These are phyloP conservation scores for Struthio camelus DNA, from an alignment of 2,113 vertebrate genomes.

Conservation along the genomic window DNA sequence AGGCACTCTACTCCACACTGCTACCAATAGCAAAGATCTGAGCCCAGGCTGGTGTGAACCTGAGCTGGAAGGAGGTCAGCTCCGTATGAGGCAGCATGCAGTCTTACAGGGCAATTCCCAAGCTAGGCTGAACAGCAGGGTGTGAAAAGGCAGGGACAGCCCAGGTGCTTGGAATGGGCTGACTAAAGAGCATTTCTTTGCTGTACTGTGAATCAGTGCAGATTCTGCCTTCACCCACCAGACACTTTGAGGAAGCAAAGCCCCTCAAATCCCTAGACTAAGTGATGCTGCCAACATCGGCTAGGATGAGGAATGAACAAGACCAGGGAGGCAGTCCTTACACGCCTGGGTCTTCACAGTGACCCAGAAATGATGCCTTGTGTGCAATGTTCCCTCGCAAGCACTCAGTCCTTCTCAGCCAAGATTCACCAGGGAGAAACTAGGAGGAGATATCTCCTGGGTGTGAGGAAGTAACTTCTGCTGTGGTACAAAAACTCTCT, in stretches of 20 bases:
- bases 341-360: accelerated
- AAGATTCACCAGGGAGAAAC: background rate
- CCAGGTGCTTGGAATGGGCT: background rate
- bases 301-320: background rate
- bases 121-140: background rate
- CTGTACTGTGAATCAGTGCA: background rate
- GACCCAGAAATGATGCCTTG: background rate
- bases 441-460: slow-evolving; percentile 37
- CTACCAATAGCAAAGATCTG: background rate
- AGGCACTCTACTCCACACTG: background rate
- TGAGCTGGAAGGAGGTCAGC: background rate
- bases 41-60: background rate
- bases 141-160: background rate
- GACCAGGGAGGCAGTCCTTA: background rate
- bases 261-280: background rate
- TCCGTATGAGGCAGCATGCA: background rate
- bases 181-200: background rate
- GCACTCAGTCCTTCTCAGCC: background rate
- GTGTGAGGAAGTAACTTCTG: slow-evolving; percentile 58
- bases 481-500: slow-evolving; percentile 50
- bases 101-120: background rate
- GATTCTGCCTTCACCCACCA: background rate
- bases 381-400: background rate
- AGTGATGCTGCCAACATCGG: background rate
- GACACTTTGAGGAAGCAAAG: background rate